Evolutionary conservation across 2,113 vertebrate genomes (phyloP), one percentile per base, ranked within the genome.

Genomic region (Tupaia chinensis): DNA sequence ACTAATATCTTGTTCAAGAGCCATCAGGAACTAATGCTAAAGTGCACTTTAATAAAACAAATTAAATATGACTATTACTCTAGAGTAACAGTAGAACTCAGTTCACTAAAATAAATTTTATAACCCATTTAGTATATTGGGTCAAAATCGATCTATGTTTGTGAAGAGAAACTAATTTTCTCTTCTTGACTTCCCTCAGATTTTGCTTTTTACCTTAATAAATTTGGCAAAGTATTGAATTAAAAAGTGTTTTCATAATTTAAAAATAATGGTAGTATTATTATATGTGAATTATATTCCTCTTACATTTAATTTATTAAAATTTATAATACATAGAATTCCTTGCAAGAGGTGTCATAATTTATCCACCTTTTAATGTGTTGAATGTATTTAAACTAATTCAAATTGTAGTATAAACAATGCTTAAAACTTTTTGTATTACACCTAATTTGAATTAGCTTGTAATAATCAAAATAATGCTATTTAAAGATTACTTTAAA

Each of bases 21-120:
- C 73, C 80, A 96, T 93, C 56, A 85, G 72, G 54, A 96, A 93
- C 74, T 66, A 94, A 89, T 96, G 72, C 32, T 91, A 91, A 97
- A 91, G 56, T n/a, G 20, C 25, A 72, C 29, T 96, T 87, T 89
- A 94, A 95, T 85, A 94, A 88, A 72, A 87, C 63, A 80, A 95
- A 94, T 96, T 96, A 88, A 97, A 96, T 87, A 34, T 53, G 81
- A 89, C 53, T 80, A 63, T 70, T 88, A 89, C 69, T 88, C 89
- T 69, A 87, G 81, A 87, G 76, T 79, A 93, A 63, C n/a, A 93
- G 32, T 66, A 80, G 66, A 95, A 91, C 66, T 96, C 92, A 91
- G 90, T 68, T 87, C 34, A 92, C 61, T 78, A 87, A 95, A 80
- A 89, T 91, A 89, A 94, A 91, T 61, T 82, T 94, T 76, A 72